Percentiles rank a stretch among this genome's conserved stretches.
Evolutionary conservation across 2,888 invertebrate species (phyloP).

Genomic region (Clostera curtula): DNA sequence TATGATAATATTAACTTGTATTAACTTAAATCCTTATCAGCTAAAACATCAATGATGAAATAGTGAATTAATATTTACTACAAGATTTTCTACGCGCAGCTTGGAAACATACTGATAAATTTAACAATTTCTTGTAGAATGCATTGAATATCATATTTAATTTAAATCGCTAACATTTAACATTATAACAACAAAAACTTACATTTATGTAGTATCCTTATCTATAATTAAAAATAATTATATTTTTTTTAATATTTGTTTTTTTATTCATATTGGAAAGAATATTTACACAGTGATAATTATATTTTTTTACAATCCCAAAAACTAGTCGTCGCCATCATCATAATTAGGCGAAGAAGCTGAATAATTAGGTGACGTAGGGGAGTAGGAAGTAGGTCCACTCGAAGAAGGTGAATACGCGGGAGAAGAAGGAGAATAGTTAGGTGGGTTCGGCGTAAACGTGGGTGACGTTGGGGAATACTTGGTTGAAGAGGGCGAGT

Average conservation of each 20-base stretch:
- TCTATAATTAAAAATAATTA: too few species aligned
- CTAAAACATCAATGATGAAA: too few species aligned
- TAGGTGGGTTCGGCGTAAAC: conserved; percentile 86
- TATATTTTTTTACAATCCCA: conserved; percentile 6
- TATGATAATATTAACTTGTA: too few species aligned
- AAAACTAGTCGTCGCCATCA: conserved; percentile 63
- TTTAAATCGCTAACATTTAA: too few species aligned
- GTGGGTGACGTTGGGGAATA: conserved; percentile 87
- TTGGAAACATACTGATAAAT: too few species aligned
- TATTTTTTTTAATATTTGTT: background rate
- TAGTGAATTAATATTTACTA: too few species aligned
- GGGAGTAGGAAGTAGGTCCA: conserved; percentile 72
- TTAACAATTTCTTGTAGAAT: too few species aligned
- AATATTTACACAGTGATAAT: conserved; percentile 18
- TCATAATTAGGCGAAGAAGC: conserved; percentile 80
- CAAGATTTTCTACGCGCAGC: too few species aligned
- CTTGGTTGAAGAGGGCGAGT: conserved; percentile 86
- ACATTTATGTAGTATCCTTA: too few species aligned
- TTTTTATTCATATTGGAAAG: conserved; percentile 2
- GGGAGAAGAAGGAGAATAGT: conserved; percentile 85
- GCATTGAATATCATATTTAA: too few species aligned
- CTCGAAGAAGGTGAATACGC: conserved; percentile 85
- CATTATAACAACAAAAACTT: too few species aligned
- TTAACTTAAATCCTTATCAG: too few species aligned
- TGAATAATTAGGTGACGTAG: conserved; percentile 65